These are phyloP conservation scores for Oryzias celebensis DNA, from an alignment of 2,113 vertebrate species.

Conservation along the genomic window DNA sequence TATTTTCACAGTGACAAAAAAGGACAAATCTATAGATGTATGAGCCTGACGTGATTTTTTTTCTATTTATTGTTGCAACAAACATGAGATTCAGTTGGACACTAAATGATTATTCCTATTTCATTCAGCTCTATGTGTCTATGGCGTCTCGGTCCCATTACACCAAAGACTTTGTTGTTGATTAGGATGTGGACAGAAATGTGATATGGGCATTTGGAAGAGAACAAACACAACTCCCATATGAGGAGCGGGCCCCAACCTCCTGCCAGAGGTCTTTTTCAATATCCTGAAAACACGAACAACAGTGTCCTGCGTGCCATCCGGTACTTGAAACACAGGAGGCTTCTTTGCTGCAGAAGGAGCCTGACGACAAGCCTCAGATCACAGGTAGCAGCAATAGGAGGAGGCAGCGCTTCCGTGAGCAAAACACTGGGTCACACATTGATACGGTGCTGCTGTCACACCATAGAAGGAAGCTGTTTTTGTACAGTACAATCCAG, in stretches of 20 bases:
- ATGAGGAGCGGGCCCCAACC: conserved; percentile 61
- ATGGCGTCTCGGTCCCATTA: conserved; percentile 16
- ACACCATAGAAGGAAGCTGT: conserved; percentile 36
- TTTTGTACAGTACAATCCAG: conserved; percentile 24
- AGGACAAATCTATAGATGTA: conserved; percentile 41
- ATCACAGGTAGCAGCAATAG: conserved; percentile 69
- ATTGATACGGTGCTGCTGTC: conserved; percentile 29
- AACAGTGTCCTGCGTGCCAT: conserved; percentile 48
- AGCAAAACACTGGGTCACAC: conserved; percentile 45
- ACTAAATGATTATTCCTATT: conserved; percentile 2
- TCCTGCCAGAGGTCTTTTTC: conserved; percentile 76
- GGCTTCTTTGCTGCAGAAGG: conserved; percentile 38
- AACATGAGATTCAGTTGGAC: conserved; percentile 4
- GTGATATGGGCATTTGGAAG: conserved; percentile 62
- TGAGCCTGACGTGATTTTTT: conserved; percentile 21
- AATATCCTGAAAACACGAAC: conserved; percentile 77
- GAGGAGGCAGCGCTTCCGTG: conserved; percentile 56
- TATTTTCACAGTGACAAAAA: conserved; percentile 51
- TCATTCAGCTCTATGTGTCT: background rate
- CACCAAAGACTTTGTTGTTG: conserved; percentile 34
- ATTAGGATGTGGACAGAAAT: conserved; percentile 62
- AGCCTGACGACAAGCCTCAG: conserved; percentile 37
- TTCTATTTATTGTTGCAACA: conserved; percentile 40
- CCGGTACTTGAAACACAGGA: conserved; percentile 56
- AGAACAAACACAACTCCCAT: conserved; percentile 47